Evolutionary conservation across 23 tunicate species (phyloP).

Genomic region (Halocynthia aurantium): DNA sequence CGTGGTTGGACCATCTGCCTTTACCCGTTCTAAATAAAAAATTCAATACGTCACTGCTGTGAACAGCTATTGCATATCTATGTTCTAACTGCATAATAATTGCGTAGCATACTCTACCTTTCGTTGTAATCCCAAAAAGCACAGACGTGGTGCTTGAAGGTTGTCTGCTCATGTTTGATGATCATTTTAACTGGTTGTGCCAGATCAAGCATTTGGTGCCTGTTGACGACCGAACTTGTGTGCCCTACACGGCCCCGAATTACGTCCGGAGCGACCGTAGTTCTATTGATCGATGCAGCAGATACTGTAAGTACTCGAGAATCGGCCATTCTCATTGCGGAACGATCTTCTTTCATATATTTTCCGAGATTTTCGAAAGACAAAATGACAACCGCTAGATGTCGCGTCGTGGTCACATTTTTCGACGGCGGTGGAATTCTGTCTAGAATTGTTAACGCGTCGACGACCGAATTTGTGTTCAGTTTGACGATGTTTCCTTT

Average conservation of each 20-base stretch:
- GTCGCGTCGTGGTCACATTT: not conserved
- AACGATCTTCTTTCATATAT: constrained; percentile 45
- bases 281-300: constrained; percentile 24
- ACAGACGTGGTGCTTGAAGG: constrained; percentile 36
- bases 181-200: constrained; percentile 1
- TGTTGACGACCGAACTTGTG: constrained; percentile 8
- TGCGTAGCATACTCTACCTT: constrained; percentile 14
- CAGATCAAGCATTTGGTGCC: constrained; percentile 4
- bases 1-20: constrained; percentile 60
- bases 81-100: not conserved
- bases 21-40: not conserved
- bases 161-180: constrained; percentile 12
- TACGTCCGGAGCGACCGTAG: constrained; percentile 3
- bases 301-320: constrained; percentile 51
- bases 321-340: constrained; percentile 32
- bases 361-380: constrained; percentile 40
- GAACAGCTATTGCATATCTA: not conserved
- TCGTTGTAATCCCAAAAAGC: constrained; percentile 47
- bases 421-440: not conserved
- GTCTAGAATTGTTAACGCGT: not conserved
- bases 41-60: not conserved
- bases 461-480: constrained; percentile 28
- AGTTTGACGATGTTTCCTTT: constrained; percentile 11
- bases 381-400: constrained; percentile 47
- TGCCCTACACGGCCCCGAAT: not conserved